phyloP scores from a whole-genome alignment of 2,888 invertebrate genomes.

The Mamestra brassicae region DNA sequence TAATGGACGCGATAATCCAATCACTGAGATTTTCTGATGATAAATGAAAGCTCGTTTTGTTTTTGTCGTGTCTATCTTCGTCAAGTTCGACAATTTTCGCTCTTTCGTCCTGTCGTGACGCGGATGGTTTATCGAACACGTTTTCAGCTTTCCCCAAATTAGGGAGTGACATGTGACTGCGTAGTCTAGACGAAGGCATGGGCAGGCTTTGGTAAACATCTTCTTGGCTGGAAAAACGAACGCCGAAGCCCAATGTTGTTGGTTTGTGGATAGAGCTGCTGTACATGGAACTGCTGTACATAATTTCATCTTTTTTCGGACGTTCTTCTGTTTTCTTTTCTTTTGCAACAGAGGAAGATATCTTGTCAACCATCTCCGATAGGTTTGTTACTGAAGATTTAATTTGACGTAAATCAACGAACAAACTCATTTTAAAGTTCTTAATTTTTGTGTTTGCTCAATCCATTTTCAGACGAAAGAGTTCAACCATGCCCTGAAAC shows the following conservation, averaged over 20 bases:
- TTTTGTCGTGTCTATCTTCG: conserved; percentile 76
- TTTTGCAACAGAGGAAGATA: conserved; percentile 81
- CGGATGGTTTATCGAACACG: conserved; percentile 76
- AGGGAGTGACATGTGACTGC: conserved; percentile 88
- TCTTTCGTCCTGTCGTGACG: conserved; percentile 73
- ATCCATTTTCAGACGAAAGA: conserved; percentile 61
- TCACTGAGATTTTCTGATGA: conserved; percentile 84
- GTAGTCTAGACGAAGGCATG: conserved; percentile 86
- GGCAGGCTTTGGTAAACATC: conserved; percentile 86
- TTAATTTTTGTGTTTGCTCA: conserved; percentile 13
- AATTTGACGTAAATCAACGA: conserved; percentile 88
- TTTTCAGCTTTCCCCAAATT: conserved; percentile 84
- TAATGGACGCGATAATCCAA: conserved; percentile 85
- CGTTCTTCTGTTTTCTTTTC: conserved; percentile 75
- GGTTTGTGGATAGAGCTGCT: conserved; percentile 85
- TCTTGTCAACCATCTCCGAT: conserved; percentile 88
- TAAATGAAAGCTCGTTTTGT: conserved; percentile 76
- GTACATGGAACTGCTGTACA: conserved; percentile 81
- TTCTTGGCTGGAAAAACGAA: conserved; percentile 88
- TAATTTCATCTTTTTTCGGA: conserved; percentile 76
- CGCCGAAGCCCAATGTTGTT: conserved; percentile 85
- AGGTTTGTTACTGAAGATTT: conserved; percentile 88
- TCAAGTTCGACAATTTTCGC: conserved; percentile 85
- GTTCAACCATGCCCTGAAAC: conserved; percentile 54
- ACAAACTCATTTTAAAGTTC: conserved; percentile 84